Evolutionary conservation across 2,888 invertebrate species (phyloP).

Genomic region (Agrypnus murinus): DNA sequence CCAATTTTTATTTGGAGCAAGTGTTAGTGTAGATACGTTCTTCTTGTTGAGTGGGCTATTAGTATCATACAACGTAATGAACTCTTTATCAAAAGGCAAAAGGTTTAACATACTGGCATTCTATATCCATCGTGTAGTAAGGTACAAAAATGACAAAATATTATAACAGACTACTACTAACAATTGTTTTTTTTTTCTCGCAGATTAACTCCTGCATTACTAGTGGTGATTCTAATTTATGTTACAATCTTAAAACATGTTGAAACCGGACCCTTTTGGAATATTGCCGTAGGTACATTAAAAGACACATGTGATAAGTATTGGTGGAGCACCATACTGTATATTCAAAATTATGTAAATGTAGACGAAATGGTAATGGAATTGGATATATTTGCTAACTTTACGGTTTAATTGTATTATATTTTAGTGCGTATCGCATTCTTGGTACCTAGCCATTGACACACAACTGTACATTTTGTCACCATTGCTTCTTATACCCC

Average conservation of each 20-base stretch:
- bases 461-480: conserved; percentile 74
- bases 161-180: too few species aligned
- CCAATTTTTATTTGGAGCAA: too few species aligned
- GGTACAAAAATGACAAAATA: too few species aligned
- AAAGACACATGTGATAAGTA: conserved; percentile 36
- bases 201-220: conserved; percentile 57
- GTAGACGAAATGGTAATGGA: conserved; percentile 26
- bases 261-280: conserved; percentile 62
- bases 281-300: too few species aligned
- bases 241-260: conserved; percentile 55
- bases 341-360: conserved; percentile 62
- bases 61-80: too few species aligned
- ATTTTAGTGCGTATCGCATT: conserved; percentile 72
- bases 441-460: conserved; percentile 77
- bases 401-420: conserved; percentile 34
- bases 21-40: too few species aligned
- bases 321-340: conserved; percentile 63
- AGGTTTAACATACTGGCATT: too few species aligned
- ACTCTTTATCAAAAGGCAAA: too few species aligned
- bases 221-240: conserved; percentile 65
- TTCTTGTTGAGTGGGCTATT: too few species aligned
- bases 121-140: too few species aligned
- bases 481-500: conserved; percentile 66
- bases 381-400: conserved; percentile 30
- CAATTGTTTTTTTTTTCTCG: too few species aligned